Percentiles rank a stretch among this genome's conserved stretches.
Evolutionary conservation across 1,140 invertebrate genomes (phyloP).

Genomic region (Drosophila bipectinata): DNA sequence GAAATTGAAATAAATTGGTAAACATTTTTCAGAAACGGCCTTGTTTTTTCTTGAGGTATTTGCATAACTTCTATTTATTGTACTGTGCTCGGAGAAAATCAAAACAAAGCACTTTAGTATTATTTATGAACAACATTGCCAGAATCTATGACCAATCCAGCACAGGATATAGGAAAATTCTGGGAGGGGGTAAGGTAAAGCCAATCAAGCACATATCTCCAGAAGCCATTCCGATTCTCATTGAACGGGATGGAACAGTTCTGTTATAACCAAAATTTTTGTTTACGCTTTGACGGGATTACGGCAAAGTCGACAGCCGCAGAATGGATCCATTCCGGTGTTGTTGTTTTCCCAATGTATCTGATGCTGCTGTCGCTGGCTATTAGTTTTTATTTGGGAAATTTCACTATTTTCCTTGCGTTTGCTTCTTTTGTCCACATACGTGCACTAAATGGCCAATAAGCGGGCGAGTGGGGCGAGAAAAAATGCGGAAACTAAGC

Average conservation of each 20-base stretch:
- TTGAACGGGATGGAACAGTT: slow-evolving; percentile 29
- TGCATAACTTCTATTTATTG: slow-evolving; percentile 20
- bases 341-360: slow-evolving; percentile 19
- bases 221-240: slow-evolving; percentile 33
- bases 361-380: slow-evolving; percentile 30
- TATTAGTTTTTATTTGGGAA: slow-evolving; percentile 77
- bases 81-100: slow-evolving; percentile 1
- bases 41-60: slow-evolving; percentile 17
- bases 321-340: slow-evolving; percentile 30
- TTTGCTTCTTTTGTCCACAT: slow-evolving; percentile 48
- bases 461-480: slow-evolving; percentile 45
- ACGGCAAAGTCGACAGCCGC: slow-evolving; percentile 60
- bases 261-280: slow-evolving; percentile 56
- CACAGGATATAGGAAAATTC: slow-evolving; percentile 2
- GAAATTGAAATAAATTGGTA: background rate
- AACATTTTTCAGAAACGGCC: background rate
- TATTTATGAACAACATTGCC: slow-evolving; percentile 36
- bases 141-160: slow-evolving; percentile 24
- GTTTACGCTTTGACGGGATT: slow-evolving; percentile 83
- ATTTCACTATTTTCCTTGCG: slow-evolving; percentile 67
- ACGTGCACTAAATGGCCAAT: slow-evolving; percentile 81
- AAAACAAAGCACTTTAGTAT: slow-evolving; percentile 48
- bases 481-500: slow-evolving; percentile 67
- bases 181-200: slow-evolving; percentile 12
- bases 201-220: slow-evolving; percentile 49